Percentiles rank a stretch among this genome's conserved stretches.
Evolutionary conservation across 2,113 vertebrate genomes (phyloP).

Genomic region (Scophthalmus maximus): DNA sequence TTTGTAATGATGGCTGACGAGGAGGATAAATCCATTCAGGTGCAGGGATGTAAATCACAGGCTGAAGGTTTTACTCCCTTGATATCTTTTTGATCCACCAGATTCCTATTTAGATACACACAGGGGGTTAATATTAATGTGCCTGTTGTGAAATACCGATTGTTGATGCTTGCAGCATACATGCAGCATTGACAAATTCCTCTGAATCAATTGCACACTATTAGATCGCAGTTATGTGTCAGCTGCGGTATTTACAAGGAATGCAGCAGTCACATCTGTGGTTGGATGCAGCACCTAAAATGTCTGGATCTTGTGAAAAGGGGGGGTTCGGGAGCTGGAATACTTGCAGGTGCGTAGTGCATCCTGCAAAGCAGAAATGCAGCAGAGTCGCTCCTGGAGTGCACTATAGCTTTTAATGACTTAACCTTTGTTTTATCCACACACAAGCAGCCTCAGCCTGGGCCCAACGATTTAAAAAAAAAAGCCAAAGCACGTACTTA

Average conservation of each 20-base stretch:
- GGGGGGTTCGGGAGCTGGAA: constrained; percentile 13
- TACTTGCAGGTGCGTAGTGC: neutral
- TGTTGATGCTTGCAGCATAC: constrained; percentile 27
- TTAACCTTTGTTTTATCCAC: no score
- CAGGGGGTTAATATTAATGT: constrained; percentile 14
- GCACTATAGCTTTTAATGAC: constrained; percentile 15
- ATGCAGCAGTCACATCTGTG: constrained; percentile 39
- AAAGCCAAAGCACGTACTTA: constrained; percentile 19
- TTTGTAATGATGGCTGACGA: neutral
- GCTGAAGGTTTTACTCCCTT: neutral
- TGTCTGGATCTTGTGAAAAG: constrained; percentile 11
- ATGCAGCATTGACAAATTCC: constrained; percentile 45
- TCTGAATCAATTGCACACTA: constrained; percentile 42
- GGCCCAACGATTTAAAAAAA: constrained; percentile 27
- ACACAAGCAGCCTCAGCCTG: constrained; percentile 6
- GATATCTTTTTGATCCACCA: constrained; percentile 1
- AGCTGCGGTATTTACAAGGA: constrained; percentile 43
- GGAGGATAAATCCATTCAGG: constrained; percentile 16
- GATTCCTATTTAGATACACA: constrained; percentile 17
- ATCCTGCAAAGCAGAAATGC: constrained; percentile 24
- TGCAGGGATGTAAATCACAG: constrained; percentile 3
- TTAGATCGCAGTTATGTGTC: constrained; percentile 46
- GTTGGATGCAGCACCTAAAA: constrained; percentile 35
- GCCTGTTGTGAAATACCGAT: constrained; percentile 18
- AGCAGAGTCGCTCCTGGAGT: constrained; percentile 32